Evolutionary conservation across 2,113 vertebrate species (phyloP).

Genomic region (Paracanthobrama guichenoti): DNA sequence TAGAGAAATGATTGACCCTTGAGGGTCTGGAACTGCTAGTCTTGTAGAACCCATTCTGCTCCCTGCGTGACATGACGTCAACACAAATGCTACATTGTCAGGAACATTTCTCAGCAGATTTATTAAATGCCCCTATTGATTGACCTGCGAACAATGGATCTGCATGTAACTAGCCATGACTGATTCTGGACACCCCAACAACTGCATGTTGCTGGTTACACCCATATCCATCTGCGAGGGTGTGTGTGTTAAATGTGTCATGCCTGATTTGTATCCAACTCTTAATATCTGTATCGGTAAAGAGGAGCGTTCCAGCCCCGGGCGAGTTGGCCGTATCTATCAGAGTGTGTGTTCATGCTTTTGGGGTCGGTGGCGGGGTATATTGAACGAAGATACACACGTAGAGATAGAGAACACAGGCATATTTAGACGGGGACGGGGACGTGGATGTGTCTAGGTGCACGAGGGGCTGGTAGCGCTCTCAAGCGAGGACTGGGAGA

Average conservation of each 20-base stretch:
- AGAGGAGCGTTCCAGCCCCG: conserved; percentile 22
- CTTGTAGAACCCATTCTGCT: conserved; percentile 30
- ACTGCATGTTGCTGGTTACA: conserved; percentile 30
- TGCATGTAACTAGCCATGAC: conserved; percentile 21
- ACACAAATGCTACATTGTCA: conserved; percentile 72
- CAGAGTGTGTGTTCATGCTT: conserved; percentile 40
- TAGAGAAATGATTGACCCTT: conserved; percentile 73
- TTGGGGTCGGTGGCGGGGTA: conserved; percentile 6
- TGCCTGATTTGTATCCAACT: conserved; percentile 34
- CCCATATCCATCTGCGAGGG: conserved; percentile 12
- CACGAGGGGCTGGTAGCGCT: conserved; percentile 96
- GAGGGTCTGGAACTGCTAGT: conserved; percentile 45
- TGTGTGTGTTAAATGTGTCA: conserved; percentile 22
- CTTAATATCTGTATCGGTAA: conserved; percentile 29
- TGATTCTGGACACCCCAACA: not conserved
- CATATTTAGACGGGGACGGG: not conserved
- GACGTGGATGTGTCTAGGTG: conserved; percentile 71
- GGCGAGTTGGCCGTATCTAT: conserved; percentile 10
- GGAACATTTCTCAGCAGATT: conserved; percentile 14
- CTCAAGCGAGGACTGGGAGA: conserved; percentile 97
- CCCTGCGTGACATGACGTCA: conserved; percentile 21
- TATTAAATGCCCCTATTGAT: conserved; percentile 36
- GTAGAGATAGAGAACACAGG: conserved; percentile 32
- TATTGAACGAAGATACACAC: conserved; percentile 38
- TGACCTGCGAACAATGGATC: conserved; percentile 12